Evolutionary conservation across 2,797 vertebrate genomes (phyloP).

Genomic region (Mionectes olivaceus): DNA sequence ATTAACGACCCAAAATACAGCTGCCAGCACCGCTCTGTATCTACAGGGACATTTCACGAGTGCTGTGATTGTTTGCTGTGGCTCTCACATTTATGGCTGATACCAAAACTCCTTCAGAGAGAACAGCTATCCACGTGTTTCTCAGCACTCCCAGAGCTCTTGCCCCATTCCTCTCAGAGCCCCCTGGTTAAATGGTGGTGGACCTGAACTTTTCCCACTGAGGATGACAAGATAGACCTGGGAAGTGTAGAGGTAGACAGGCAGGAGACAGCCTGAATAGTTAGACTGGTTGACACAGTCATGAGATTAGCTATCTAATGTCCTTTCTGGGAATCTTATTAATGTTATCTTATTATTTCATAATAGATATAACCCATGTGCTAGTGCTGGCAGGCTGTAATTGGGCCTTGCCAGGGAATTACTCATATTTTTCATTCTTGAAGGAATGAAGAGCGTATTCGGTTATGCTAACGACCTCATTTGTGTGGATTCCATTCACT

Average conservation of each 20-base stretch:
- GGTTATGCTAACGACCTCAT: slow-evolving; percentile 73
- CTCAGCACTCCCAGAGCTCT: not conserved
- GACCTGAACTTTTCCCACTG: not conserved
- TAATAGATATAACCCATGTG: slow-evolving; percentile 68
- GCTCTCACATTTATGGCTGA: not conserved
- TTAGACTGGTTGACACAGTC: not conserved
- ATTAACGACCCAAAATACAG: slow-evolving; percentile 1
- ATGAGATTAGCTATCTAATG: slow-evolving; percentile 50
- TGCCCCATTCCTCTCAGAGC: not conserved
- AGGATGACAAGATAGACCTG: not conserved
- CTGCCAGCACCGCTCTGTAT: not conserved
- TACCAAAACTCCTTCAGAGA: not conserved
- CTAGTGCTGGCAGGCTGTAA: slow-evolving; percentile 58
- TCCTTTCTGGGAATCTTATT: slow-evolving; percentile 71
- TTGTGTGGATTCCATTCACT: slow-evolving; percentile 68
- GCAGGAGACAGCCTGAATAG: not conserved
- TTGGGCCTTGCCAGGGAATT: slow-evolving; percentile 71
- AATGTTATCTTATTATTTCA: slow-evolving; percentile 73
- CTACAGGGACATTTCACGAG: not conserved
- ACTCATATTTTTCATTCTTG: slow-evolving; percentile 67
- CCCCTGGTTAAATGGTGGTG: not conserved
- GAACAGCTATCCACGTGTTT: not conserved
- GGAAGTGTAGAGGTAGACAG: not conserved
- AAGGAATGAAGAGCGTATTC: slow-evolving; percentile 55
- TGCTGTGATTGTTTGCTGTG: not conserved